Conservation (phyloP, 2,113 vertebrate species). For the Thomomys bottae region DNA sequence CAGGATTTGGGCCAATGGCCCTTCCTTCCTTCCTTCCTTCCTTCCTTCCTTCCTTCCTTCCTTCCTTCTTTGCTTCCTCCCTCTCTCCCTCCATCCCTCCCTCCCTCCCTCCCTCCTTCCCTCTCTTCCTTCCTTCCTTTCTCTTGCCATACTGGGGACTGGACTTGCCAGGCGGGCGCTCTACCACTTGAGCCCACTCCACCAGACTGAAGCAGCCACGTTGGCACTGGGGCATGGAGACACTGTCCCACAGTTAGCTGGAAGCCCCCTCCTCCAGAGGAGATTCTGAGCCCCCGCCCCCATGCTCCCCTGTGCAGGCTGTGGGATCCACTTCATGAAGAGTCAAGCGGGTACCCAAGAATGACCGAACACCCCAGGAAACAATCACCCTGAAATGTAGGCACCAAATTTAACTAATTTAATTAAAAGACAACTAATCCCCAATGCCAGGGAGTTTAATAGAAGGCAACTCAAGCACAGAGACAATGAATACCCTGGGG, state of each 20-base stretch:
- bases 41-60: too few species aligned
- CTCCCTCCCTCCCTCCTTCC: too few species aligned
- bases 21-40: too few species aligned
- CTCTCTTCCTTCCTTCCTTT: too few species aligned
- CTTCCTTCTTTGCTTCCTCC: too few species aligned
- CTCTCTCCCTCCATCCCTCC: too few species aligned
- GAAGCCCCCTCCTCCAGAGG: background rate
- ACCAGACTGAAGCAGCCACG: background rate
- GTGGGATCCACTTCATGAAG: background rate
- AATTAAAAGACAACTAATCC: constrained; percentile 3
- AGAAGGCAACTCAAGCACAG: background rate
- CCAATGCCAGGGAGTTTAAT: background rate
- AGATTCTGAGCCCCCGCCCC: background rate
- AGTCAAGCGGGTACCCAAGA: background rate
- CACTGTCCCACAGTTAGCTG: too few species aligned
- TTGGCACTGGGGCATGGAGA: background rate
- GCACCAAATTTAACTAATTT: constrained; percentile 14
- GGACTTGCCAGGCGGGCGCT: background rate
- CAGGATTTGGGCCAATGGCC: background rate
- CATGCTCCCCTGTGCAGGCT: background rate
- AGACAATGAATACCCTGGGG: constrained; percentile 19
- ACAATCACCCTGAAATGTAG: background rate
- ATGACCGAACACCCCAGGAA: background rate
- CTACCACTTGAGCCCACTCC: background rate
- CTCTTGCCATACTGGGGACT: background rate